phyloP scores from a whole-genome alignment of 1,140 invertebrate genomes.

The Brachionus paranguensis region DNA sequence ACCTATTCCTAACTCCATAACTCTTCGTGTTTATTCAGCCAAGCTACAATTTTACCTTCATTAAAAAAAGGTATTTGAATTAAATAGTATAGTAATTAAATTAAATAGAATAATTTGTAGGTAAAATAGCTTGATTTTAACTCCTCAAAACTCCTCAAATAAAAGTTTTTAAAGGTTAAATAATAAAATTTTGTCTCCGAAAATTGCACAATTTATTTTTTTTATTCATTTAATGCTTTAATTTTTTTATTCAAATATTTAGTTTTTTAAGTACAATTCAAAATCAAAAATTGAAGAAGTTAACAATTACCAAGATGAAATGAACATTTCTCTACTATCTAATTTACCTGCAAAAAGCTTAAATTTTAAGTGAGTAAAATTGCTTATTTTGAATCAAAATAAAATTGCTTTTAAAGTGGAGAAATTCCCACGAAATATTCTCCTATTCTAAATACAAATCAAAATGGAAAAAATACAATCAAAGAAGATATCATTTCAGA shows the following conservation, averaged over 20 bases:
- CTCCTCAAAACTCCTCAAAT: too few relatives aligned
- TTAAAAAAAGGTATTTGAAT: too few relatives aligned
- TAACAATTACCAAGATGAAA: constrained; percentile 33
- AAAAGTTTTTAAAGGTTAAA: too few relatives aligned
- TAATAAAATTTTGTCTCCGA: too few relatives aligned
- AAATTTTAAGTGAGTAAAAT: constrained; percentile 6
- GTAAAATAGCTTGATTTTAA: too few relatives aligned
- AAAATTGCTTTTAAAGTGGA: not conserved
- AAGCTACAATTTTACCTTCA: too few relatives aligned
- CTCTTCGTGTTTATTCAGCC: too few relatives aligned
- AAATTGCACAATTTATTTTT: too few relatives aligned
- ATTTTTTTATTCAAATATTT: not conserved
- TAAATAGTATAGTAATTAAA: too few relatives aligned
- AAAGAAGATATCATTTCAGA: not conserved
- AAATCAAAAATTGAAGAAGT: not conserved
- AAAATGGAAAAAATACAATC: not conserved
- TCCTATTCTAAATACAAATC: not conserved
- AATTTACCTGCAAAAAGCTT: constrained; percentile 23
- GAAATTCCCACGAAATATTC: constrained; percentile 7
- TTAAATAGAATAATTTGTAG: too few relatives aligned
- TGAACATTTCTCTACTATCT: constrained; percentile 13
- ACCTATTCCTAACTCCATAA: too few relatives aligned
- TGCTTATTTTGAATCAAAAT: not conserved
- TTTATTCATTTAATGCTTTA: too few relatives aligned
- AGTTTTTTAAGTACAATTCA: not conserved